Conservation (phyloP, 1,140 invertebrate species). For the Rhopalosiphum maidis region DNA sequence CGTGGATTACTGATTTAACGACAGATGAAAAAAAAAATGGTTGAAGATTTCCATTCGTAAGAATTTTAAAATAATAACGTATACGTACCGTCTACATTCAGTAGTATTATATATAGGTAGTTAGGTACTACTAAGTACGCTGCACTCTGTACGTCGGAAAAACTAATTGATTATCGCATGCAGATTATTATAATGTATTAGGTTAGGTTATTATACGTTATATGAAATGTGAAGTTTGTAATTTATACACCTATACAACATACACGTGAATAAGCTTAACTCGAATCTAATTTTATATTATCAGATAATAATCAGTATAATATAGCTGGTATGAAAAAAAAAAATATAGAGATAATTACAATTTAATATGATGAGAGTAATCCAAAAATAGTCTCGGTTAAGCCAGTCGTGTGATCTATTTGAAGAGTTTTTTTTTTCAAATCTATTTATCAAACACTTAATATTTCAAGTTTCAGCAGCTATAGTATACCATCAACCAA, state of each 20-base stretch:
- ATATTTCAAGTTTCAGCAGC: neutral
- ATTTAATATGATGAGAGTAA: neutral
- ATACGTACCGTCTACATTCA: too few relatives aligned
- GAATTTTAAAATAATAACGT: neutral
- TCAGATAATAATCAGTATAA: neutral
- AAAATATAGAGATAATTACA: neutral
- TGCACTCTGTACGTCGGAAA: neutral
- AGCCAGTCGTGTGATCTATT: neutral
- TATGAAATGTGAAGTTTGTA: neutral
- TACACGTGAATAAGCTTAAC: neutral
- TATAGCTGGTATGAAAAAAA: neutral
- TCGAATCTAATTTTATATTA: neutral
- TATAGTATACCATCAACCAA: neutral
- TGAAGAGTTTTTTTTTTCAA: neutral
- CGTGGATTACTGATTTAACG: neutral
- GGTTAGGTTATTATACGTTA: too few relatives aligned
- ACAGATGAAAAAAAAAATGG: neutral
- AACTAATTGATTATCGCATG: neutral
- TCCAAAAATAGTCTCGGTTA: neutral
- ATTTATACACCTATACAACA: neutral
- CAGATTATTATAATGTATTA: constrained; percentile 9
- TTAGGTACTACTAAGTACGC: neutral
- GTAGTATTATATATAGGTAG: neutral
- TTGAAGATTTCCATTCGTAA: neutral
- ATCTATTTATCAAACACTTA: neutral